Evolutionary conservation across 2,113 vertebrate species (phyloP), one percentile per base, ranked within the genome.

Genomic region (Spizaetus ornatus): DNA sequence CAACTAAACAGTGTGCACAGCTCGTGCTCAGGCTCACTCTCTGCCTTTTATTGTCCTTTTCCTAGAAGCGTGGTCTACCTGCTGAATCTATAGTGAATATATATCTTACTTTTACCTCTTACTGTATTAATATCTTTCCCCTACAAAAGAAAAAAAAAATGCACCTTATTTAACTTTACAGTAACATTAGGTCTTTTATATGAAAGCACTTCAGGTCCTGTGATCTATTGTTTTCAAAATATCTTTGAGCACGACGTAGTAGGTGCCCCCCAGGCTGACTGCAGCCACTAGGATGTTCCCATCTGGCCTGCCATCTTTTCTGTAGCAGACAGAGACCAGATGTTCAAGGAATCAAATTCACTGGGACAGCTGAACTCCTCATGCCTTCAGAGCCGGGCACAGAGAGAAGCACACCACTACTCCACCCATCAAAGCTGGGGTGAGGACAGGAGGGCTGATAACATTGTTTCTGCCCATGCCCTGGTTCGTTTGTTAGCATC

Each of bases 291-390:
- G 86, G 58, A 83, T 36, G 32, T 77, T 94, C 90, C 93, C 92
- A 91, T 91, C 95, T 96, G 95, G 69, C 45, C 76, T 77, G n/a
- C 63, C 77, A 73, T 91, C 83, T 88, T 95, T 80, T 52, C 77
- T 62, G 36, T 21, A 62, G 80, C 89, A 94, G 93, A 94, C 15
- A 6, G 90, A 73, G 69, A 95, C 69, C 90, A 96, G 92, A 91
- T 96, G 95, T 91, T 93, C 4, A 6, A 94, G 73, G 72, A 95
- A 91, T 91, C 86, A 77, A 94, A 91, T 87, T 89, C 73, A 47
- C 25, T 59, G 73, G 90, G 73, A 74, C 40, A 73, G 83, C 34
- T 91, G 67, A 96, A 88, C 9, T 71, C 36, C 58, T 62, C 34
- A 5, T 43, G 67, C 65, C 72, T 89, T 83, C 55, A 56, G 76